phyloP scores from a whole-genome alignment of 2,888 invertebrate species.

The Parnassius apollo region DNA sequence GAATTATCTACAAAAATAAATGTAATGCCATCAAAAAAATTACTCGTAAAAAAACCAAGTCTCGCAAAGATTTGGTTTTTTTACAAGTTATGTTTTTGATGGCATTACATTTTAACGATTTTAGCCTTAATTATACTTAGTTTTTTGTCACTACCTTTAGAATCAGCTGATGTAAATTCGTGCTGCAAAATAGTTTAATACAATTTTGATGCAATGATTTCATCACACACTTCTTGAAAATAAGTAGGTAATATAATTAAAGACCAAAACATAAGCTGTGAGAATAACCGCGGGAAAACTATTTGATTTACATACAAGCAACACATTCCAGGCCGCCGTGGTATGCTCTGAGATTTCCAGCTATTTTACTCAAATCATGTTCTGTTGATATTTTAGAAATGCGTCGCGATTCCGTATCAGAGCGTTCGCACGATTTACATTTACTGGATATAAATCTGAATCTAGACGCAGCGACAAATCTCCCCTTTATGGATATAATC shows the following conservation, averaged over 20 bases:
- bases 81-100: no score
- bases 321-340: conserved; percentile 32
- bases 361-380: conserved; percentile 30
- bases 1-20: no score
- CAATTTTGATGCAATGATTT: no score
- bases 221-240: not conserved
- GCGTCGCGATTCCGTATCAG: not conserved
- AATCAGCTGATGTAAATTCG: no score
- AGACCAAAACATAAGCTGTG: conserved; percentile 32
- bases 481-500: conserved; percentile 8
- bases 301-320: conserved; percentile 29
- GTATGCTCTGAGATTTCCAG: conserved; percentile 36
- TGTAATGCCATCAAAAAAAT: no score
- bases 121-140: no score
- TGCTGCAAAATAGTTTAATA: no score
- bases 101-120: no score
- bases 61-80: no score
- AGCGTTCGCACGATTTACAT: conserved; percentile 14
- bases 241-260: conserved; percentile 1
- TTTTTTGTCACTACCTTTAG: no score
- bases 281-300: conserved; percentile 53
- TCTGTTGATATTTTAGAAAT: not conserved
- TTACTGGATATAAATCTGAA: conserved; percentile 9
- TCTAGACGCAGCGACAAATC: not conserved
- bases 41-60: no score